phyloP scores from a whole-genome alignment of 2,797 vertebrate species.

The Pipistrellus nathusii region DNA sequence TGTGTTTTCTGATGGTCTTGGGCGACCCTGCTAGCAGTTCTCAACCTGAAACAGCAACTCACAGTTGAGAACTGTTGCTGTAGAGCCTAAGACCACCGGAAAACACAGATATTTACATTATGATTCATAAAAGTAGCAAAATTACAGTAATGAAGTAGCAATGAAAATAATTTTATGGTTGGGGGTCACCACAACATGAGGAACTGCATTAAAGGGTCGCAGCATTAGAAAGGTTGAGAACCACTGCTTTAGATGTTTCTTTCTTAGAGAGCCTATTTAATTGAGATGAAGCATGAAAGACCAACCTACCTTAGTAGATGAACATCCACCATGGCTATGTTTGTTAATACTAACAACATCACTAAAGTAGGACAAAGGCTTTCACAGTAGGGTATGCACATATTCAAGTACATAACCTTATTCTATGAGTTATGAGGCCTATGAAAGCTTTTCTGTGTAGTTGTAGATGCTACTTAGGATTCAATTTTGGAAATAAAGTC shows the following conservation, averaged over 20 bases:
- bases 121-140: too few species aligned
- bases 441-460: slow-evolving; percentile 37
- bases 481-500: slow-evolving; percentile 57
- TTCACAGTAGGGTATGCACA: neutral
- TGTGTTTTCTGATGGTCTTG: too few species aligned
- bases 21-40: too few species aligned
- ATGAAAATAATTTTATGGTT: too few species aligned
- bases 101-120: too few species aligned
- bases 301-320: neutral
- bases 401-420: neutral
- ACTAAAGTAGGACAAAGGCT: neutral
- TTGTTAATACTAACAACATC: neutral
- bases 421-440: slow-evolving; percentile 21
- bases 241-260: neutral
- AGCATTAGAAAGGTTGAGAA: too few species aligned
- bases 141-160: too few species aligned
- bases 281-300: neutral
- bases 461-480: neutral
- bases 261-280: neutral
- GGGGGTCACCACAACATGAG: too few species aligned
- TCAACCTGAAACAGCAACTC: too few species aligned
- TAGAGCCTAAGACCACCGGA: too few species aligned
- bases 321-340: neutral
- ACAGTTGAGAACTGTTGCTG: too few species aligned
- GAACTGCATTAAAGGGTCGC: too few species aligned